phyloP scores from a whole-genome alignment of 2,888 invertebrate genomes.

The Tupiocoris notatus region DNA sequence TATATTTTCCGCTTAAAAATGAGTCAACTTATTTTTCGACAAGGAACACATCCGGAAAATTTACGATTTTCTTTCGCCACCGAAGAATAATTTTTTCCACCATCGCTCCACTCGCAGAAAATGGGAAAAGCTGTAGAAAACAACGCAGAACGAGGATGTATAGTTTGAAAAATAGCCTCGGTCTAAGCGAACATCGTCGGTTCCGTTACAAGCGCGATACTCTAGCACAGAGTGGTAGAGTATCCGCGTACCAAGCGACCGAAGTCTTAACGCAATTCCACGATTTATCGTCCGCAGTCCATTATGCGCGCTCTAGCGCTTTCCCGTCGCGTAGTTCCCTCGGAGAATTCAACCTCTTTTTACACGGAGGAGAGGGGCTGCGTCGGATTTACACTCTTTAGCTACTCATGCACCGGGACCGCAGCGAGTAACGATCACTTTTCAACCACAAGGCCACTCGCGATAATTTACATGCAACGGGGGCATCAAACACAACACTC shows the following conservation, averaged over 20 bases:
- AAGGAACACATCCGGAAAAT: too few species aligned
- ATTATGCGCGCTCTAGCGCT: slow-evolving; percentile 15
- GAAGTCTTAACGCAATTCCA: slow-evolving; percentile 27
- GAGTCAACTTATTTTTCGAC: too few species aligned
- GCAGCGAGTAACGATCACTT: too few species aligned
- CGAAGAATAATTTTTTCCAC: too few species aligned
- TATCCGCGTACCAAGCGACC: too few species aligned
- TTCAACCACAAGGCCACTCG: too few species aligned
- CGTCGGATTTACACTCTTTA: too few species aligned
- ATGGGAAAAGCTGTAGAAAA: background rate
- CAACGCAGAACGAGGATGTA: background rate
- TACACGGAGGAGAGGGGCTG: background rate
- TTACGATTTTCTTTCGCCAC: too few species aligned
- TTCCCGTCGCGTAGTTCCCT: background rate
- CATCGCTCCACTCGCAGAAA: background rate
- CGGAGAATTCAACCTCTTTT: background rate
- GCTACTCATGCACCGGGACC: too few species aligned
- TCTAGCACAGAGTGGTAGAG: background rate
- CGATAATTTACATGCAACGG: too few species aligned
- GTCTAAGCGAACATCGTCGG: background rate
- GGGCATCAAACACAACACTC: too few species aligned
- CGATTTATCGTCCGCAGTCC: slow-evolving; percentile 28
- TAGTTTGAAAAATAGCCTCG: background rate
- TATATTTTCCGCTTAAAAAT: too few species aligned
- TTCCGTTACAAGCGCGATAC: background rate